These are phyloP conservation scores for Halocaridina rubra DNA, from an alignment of 2,888 invertebrate genomes.

Conservation along the genomic window DNA sequence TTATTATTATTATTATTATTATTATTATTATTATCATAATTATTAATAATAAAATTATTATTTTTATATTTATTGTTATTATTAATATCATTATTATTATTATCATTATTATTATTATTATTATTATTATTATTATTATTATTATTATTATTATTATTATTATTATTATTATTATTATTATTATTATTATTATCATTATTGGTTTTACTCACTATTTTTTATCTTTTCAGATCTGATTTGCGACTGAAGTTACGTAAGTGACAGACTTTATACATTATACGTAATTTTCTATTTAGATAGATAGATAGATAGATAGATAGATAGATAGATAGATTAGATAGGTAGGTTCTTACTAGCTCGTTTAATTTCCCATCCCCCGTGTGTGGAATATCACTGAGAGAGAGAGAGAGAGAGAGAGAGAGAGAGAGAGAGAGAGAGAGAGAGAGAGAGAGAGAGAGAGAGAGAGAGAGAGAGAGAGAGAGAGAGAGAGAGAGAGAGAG, in stretches of 20 bases:
- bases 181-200: background rate
- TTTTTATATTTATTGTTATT: background rate
- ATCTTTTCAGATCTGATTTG: background rate
- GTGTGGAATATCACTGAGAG: background rate
- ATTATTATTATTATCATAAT: background rate
- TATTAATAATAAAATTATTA: background rate
- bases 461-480: background rate
- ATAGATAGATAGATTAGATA: no score
- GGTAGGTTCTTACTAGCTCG: no score
- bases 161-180: background rate
- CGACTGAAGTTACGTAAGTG: background rate
- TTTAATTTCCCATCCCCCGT: no score
- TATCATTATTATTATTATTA: background rate
- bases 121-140: background rate
- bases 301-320: no score
- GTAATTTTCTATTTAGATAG: background rate
- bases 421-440: background rate
- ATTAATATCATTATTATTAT: background rate
- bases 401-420: background rate
- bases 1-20: background rate
- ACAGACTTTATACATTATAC: background rate
- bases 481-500: no score
- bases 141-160: background rate
- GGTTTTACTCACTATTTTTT: conserved; percentile 11
- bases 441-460: background rate